Evolutionary conservation across 2,888 invertebrate species (phyloP), one percentile per base, ranked within the genome.

Genomic region (Eilema griseolum): DNA sequence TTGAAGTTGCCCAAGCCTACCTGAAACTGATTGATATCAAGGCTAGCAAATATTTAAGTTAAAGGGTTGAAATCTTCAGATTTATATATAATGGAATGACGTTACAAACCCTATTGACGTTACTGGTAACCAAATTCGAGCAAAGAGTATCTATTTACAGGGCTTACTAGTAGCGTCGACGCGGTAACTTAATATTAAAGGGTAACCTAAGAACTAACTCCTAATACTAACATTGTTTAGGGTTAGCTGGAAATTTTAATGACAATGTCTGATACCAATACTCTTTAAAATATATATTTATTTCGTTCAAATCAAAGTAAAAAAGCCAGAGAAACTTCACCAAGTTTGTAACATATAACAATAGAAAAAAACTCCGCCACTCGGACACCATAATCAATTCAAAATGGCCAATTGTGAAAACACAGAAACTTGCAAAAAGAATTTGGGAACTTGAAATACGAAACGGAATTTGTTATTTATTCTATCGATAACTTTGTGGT

Each of bases 401-500:
- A n/a, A 10, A 63, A 46, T 28, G 46, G 23, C 28, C 63, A 26
- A 46, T 46, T 26, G 63, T 16, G 10, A 28, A 41, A 63, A 8
- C 4, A 20, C 8, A 46, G 41, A 26, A 63, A 46, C 16, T 26
- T 41, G 37, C 8, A 26, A 63, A 63, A 52, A 52, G 1, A 4
- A 64, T 12, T 28, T 8, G 1, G 8, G 11, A 46, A 28, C 28
- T 28, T 52, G n/a, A 52, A 63, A n/a, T 28, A 46, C n/a, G 23
- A 63, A 64, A 64, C 28, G 52, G 37, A 46, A 64, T 52, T 64
- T n/a, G 20, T 46, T n/a, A 26, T 26, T 52, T 46, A 23, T 64
- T 26, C 23, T 28, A 60, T 28, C 60, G 28, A 60, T 60, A 60
- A 60, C 60, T 16, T 60, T 60, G 16, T 26, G n/a, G 14, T 20